These are phyloP conservation scores for Neotoma lepida DNA, from an alignment of 2,113 vertebrate species.

Conservation along the genomic window DNA sequence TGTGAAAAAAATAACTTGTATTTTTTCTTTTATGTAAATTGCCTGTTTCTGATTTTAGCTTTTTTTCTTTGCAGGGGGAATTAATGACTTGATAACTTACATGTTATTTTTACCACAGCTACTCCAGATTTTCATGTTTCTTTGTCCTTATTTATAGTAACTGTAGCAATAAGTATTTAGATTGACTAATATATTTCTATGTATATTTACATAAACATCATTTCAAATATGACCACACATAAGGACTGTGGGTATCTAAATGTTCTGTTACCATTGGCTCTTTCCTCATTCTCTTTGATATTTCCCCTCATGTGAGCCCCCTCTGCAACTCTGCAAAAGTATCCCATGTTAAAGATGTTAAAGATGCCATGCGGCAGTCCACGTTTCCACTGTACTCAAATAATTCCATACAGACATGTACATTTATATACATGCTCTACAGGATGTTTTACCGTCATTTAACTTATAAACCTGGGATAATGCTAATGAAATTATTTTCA, in stretches of 20 bases:
- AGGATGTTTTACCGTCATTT: not conserved
- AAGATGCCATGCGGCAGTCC: not conserved
- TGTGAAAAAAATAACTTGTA: too few species aligned
- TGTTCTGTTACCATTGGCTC: not conserved
- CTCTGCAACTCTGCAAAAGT: not conserved
- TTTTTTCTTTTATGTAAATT: slow-evolving; percentile 23
- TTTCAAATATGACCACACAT: not conserved
- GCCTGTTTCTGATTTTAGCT: slow-evolving; percentile 1
- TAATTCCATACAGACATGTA: not conserved
- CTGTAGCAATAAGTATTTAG: slow-evolving; percentile 37
- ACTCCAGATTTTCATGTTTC: slow-evolving; percentile 23
- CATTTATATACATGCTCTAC: not conserved
- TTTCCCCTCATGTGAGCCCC: not conserved
- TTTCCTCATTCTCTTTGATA: not conserved
- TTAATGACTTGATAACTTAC: not conserved
- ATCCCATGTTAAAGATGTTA: not conserved
- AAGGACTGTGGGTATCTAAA: not conserved
- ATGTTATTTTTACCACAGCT: slow-evolving; percentile 18
- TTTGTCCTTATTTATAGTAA: not conserved
- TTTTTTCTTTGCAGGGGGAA: not conserved
- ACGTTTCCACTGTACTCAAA: not conserved
- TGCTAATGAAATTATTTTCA: slow-evolving; percentile 25
- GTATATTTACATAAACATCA: slow-evolving; percentile 1
- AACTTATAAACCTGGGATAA: not conserved
- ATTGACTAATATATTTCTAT: not conserved